Evolutionary conservation across 2,888 invertebrate species (phyloP).

Genomic region (Scaptomyza parva): DNA sequence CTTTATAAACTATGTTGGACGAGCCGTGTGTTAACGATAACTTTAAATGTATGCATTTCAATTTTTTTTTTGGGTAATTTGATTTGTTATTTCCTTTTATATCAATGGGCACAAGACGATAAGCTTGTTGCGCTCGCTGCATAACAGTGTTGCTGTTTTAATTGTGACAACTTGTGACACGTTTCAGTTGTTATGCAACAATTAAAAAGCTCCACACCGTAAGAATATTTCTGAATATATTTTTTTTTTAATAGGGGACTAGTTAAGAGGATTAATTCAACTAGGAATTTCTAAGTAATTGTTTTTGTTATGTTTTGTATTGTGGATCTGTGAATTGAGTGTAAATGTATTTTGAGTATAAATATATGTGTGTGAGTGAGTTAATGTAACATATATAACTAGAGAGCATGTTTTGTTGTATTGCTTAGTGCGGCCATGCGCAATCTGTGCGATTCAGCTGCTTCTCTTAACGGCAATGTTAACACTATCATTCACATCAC

Average conservation of each 20-base stretch:
- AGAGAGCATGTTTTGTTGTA: constrained; percentile 63
- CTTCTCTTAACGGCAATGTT: constrained; percentile 60
- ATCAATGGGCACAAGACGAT: constrained; percentile 24
- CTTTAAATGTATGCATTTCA: constrained; percentile 24
- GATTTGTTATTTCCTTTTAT: constrained; percentile 6
- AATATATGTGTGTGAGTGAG: constrained; percentile 44
- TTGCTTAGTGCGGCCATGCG: constrained; percentile 31
- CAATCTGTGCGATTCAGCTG: constrained; percentile 70
- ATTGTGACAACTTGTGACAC: constrained; percentile 61
- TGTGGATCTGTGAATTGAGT: constrained; percentile 32
- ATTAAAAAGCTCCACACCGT: constrained; percentile 53
- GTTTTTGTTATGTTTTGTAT: constrained; percentile 21
- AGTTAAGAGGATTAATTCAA: constrained; percentile 77
- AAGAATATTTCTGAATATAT: constrained; percentile 32
- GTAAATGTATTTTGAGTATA: constrained; percentile 37
- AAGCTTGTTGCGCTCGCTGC: constrained; percentile 19
- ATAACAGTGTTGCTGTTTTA: constrained; percentile 10
- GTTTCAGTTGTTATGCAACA: constrained; percentile 38
- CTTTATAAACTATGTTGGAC: constrained; percentile 57
- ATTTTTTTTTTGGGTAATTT: constrained; percentile 22
- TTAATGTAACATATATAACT: constrained; percentile 49
- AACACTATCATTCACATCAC: constrained; percentile 33
- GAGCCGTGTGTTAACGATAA: constrained; percentile 48
- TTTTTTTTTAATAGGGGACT: constrained; percentile 68
- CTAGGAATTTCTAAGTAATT: constrained; percentile 70